Evolutionary conservation across 2,113 vertebrate species (phyloP), one percentile per base, ranked within the genome.

Genomic region (Pomatorhinus ruficollis): DNA sequence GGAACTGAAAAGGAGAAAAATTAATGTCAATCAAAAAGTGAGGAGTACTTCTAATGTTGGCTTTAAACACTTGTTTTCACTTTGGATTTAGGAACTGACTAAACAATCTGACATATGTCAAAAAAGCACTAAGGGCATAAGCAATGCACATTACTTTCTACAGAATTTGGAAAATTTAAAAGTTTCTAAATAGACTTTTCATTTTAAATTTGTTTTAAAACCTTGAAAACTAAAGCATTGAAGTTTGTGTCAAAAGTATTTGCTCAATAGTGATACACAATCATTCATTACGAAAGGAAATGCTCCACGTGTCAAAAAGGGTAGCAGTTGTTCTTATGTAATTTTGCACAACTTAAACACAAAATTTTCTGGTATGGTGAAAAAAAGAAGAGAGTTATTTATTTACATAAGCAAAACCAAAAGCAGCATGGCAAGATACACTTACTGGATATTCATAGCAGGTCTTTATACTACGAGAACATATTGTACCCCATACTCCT

Each of bases 301-400:
- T 45, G 3, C 0, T 83, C 3, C 33, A 5, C 1, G 0, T 69
- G 4, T 50, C 11, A 35, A 49, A 81, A 87, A 52, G 6, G 10
- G 7, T 15, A 61, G 0, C 9, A 35, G 19, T 27, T 66, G 40
- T 75, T 45, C 15, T 45, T 30, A 39, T 14, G 12, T 11, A 53
- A 50, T 23, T 57, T 60, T 75, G 23, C 31, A 57, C 6, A 85
- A 54, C 5, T 61, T 47, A n/a, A 53, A 30, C 1, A 22, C 7
- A 31, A 28, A n/a, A 10, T 8, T 22, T 80, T 59, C 37, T 79
- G 2, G 1, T 57, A n/a, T 24, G 13, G 5, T 53, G 19, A 77
- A 60, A 5, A 44, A 85, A 76, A 79, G 70, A 68, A 15, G 8
- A 20, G 3, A 72, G 6, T 33, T 17, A 2, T 65, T 68, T 74